Percentiles rank a stretch among this genome's conserved stretches.
These are phyloP conservation scores for Lathamus discolor DNA, from an alignment of 2,113 vertebrate species.

Conservation along the genomic window DNA sequence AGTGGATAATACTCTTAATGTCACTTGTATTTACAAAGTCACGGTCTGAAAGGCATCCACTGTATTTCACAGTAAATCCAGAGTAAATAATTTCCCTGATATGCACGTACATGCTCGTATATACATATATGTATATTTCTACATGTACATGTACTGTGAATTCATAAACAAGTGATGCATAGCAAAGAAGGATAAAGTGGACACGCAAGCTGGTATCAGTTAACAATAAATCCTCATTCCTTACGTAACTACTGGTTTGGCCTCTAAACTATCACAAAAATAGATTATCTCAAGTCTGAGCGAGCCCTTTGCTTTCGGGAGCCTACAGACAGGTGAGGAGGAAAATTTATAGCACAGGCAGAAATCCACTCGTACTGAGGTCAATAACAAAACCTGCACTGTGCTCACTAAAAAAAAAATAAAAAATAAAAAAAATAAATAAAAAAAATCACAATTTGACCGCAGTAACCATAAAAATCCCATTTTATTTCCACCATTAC, in stretches of 20 bases:
- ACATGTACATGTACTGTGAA: not conserved
- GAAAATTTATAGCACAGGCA: not conserved
- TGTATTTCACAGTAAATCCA: not conserved
- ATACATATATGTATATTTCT: not conserved
- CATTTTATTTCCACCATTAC: not conserved
- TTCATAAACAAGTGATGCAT: not conserved
- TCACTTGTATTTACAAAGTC: not conserved
- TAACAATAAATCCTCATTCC: not conserved
- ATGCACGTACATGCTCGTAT: not conserved
- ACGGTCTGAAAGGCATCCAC: not conserved
- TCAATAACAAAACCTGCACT: not conserved
- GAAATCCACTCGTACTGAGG: not conserved
- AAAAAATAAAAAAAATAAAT: too few relatives aligned
- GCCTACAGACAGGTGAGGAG: not conserved
- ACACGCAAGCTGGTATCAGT: accelerated
- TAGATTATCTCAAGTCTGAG: not conserved
- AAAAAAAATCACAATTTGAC: not conserved
- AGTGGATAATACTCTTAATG: not conserved
- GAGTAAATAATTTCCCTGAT: not conserved
- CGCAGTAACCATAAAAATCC: not conserved
- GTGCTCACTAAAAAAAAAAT: not conserved
- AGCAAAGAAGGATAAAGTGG: not conserved
- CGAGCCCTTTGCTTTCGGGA: not conserved
- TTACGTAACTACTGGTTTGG: not conserved
- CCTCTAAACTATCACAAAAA: not conserved